These are phyloP conservation scores for Parnassius orleans DNA, from an alignment of 2,888 invertebrate species.

Conservation along the genomic window DNA sequence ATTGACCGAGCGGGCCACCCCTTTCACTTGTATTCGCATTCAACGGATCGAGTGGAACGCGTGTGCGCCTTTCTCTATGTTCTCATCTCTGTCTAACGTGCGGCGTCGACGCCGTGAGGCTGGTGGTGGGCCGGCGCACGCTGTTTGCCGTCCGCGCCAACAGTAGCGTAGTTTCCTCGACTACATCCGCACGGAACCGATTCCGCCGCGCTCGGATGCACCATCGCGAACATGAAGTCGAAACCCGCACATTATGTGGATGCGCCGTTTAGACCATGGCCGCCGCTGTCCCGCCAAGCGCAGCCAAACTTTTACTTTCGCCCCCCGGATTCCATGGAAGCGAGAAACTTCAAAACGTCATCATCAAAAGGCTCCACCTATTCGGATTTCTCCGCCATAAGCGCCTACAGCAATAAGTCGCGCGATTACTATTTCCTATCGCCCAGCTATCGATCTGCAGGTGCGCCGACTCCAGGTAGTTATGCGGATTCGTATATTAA, in stretches of 20 bases:
- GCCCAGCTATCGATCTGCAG: constrained; percentile 85
- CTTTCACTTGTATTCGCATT: constrained; percentile 77
- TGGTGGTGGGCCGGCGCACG: constrained; percentile 64
- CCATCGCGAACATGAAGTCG: constrained; percentile 84
- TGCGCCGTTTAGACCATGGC: constrained; percentile 83
- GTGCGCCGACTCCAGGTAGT: constrained; percentile 74
- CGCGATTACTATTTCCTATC: constrained; percentile 83
- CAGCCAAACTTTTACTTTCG: constrained; percentile 76
- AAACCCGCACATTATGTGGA: constrained; percentile 79
- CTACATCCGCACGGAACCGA: constrained; percentile 73
- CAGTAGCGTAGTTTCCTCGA: constrained; percentile 73
- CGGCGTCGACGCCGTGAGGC: constrained; percentile 51
- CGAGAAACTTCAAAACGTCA: constrained; percentile 71
- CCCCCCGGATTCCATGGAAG: constrained; percentile 73
- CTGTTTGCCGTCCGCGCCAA: constrained; percentile 56
- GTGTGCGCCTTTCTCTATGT: constrained; percentile 75
- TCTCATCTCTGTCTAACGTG: constrained; percentile 73
- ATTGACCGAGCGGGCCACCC: constrained; percentile 73
- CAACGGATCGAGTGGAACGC: constrained; percentile 71
- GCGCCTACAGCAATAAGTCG: constrained; percentile 73
- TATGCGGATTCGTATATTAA: constrained; percentile 59
- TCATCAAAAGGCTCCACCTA: constrained; percentile 72
- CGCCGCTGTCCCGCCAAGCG: constrained; percentile 81
- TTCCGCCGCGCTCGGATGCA: constrained; percentile 65
- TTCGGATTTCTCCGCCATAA: constrained; percentile 75